These are phyloP conservation scores for Ophthalmolycus amberensis DNA, from an alignment of 2,113 vertebrate genomes.

Conservation along the genomic window DNA sequence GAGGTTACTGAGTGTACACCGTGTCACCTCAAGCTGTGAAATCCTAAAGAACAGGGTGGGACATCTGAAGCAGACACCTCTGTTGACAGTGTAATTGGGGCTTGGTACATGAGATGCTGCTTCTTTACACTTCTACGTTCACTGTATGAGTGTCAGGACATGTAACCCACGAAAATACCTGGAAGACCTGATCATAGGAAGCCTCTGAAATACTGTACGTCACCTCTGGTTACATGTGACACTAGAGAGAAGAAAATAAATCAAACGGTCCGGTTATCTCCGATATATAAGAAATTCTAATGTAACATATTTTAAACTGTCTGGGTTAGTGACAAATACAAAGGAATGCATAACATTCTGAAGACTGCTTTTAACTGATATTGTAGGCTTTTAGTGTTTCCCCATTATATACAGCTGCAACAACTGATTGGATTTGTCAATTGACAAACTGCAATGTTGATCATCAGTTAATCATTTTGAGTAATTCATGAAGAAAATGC, in stretches of 20 bases:
- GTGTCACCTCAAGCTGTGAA: constrained; percentile 52
- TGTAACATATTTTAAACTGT: too few species aligned
- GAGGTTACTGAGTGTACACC: constrained; percentile 41
- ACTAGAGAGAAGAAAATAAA: neutral
- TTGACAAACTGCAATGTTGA: too few species aligned
- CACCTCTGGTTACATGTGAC: constrained; percentile 3
- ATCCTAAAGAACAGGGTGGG: constrained; percentile 51
- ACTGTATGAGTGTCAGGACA: constrained; percentile 32
- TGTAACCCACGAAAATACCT: constrained; percentile 23
- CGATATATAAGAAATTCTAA: too few species aligned
- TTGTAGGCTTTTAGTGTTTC: too few species aligned
- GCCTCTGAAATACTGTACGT: constrained; percentile 26
- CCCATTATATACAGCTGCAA: too few species aligned
- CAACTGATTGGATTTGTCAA: too few species aligned
- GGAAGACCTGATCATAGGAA: constrained; percentile 31
- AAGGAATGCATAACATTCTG: too few species aligned
- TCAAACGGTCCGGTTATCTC: too few species aligned
- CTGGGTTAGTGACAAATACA: too few species aligned
- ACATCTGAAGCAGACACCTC: constrained; percentile 35
- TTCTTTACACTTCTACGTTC: constrained; percentile 33
- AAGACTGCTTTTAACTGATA: too few species aligned
- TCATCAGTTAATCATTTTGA: too few species aligned
- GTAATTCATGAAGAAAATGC: too few species aligned
- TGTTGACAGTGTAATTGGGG: constrained; percentile 56
- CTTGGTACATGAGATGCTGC: constrained; percentile 43